Evolutionary conservation across 92 coral and sea anemone genomes (phyloP), one percentile per base, ranked within the genome.

Genomic region (Porites evermanni): DNA sequence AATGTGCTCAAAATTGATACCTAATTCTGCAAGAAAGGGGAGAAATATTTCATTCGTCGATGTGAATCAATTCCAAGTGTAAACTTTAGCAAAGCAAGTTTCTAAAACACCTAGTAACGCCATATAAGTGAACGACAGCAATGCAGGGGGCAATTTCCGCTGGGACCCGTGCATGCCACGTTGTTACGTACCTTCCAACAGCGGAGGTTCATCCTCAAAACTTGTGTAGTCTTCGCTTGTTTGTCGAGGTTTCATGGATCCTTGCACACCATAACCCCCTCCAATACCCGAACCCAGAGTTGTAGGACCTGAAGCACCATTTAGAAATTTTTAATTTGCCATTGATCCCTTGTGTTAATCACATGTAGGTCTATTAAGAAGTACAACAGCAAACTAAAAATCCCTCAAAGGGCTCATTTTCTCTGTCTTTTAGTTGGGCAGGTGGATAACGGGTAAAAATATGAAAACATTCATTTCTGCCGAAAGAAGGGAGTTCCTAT

Each of bases 151-250:
- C 5, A 4, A 38, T 38, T 38, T 38, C 47, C 47, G 47, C 6
- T 38, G 0, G 47, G 47, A 38, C 47, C 47, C 47, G 7, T 8
- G 12, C 14, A 12, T 67, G 83, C 80, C 76, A 72, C 82, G 79
- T 79, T 53, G 70, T 26, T 53, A 23, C 5, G 47, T 69, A 94
- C 98, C 98, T 94, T 94, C 98, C 2, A 94, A 68, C 71, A 94
- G 91, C 12, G 98, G 98, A 13, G 98, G 98, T 64, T 94, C 98
- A 74, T 94, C 98, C 72, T 93, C 98, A 82, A 94, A 94, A 64
- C 96, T 94, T 73, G 98, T 94, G 75, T 94, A 94, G 85, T 94
- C 98, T 56, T 91, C 98, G 87, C 98, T 94, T 18, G 94, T 94
- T 88, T 94, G 98, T 13, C 90, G 91, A 1, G 98, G 94, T 75